A percentile compares a stretch with the other conserved stretches of the same genome.
Evolutionary conservation across 2,888 invertebrate genomes (phyloP).

Genomic region (Xestoiulus laeticollis): DNA sequence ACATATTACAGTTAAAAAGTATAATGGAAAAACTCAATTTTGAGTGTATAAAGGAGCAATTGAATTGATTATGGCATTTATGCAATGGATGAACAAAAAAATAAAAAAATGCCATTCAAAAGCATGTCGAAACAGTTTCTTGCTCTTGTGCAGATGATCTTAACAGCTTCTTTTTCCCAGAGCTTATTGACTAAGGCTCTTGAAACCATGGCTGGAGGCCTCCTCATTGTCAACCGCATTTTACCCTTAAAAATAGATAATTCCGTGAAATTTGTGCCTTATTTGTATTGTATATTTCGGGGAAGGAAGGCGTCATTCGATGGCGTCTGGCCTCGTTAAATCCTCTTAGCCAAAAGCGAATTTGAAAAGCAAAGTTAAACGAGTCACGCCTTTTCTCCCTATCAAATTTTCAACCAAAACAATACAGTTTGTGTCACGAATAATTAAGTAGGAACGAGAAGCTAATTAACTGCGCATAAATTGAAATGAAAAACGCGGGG

Average conservation of each 20-base stretch:
- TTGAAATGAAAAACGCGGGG: not conserved
- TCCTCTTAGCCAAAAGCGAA: not conserved
- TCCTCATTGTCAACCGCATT: not conserved
- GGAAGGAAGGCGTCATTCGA: not conserved
- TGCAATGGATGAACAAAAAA: too few species aligned
- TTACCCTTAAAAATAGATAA: not conserved
- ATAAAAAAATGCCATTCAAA: too few species aligned
- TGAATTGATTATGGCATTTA: too few species aligned
- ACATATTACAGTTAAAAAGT: too few species aligned
- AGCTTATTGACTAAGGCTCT: too few species aligned
- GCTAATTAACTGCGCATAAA: constrained; percentile 28
- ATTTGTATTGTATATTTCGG: not conserved
- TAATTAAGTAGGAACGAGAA: not conserved
- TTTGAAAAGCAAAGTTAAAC: not conserved
- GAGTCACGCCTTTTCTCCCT: not conserved
- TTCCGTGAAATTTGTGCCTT: not conserved
- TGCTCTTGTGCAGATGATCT: too few species aligned
- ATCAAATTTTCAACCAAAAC: not conserved
- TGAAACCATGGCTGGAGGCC: too few species aligned
- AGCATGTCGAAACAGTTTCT: too few species aligned
- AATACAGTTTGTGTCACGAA: not conserved
- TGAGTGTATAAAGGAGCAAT: too few species aligned
- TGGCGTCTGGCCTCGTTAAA: not conserved
- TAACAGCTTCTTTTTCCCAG: too few species aligned
- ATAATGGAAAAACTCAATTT: too few species aligned